Percentiles rank a stretch among this genome's conserved stretches.
phyloP scores from a whole-genome alignment of 2,888 invertebrate species.

The Stenodera caucasica region DNA sequence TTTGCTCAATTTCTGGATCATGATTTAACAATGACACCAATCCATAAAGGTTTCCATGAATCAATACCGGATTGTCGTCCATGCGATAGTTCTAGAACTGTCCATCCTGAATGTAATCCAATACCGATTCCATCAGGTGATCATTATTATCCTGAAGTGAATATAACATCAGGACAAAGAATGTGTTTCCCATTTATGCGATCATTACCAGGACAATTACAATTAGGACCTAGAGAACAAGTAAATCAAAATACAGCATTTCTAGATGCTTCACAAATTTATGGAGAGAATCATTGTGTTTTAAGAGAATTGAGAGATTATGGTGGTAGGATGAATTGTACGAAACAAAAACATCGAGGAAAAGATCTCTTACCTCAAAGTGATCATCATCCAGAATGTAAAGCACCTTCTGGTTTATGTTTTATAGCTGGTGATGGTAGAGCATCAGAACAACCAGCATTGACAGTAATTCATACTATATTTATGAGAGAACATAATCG shows the following conservation, averaged over 20 bases:
- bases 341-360: slow-evolving; percentile 70
- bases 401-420: slow-evolving; percentile 81
- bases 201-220: slow-evolving; percentile 88
- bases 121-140: slow-evolving; percentile 88
- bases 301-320: slow-evolving; percentile 75
- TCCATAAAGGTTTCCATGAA: slow-evolving; percentile 86
- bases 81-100: slow-evolving; percentile 83
- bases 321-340: slow-evolving; percentile 81
- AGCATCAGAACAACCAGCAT: slow-evolving; percentile 88
- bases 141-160: slow-evolving; percentile 85
- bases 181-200: slow-evolving; percentile 95
- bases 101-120: slow-evolving; percentile 93
- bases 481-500: slow-evolving; percentile 91
- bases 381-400: slow-evolving; percentile 82
- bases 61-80: slow-evolving; percentile 87
- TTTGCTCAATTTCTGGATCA: slow-evolving; percentile 94
- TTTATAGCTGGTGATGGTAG: slow-evolving; percentile 91
- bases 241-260: slow-evolving; percentile 93
- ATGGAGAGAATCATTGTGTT: slow-evolving; percentile 87
- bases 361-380: slow-evolving; percentile 81
- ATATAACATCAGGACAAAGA: slow-evolving; percentile 78
- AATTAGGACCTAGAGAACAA: slow-evolving; percentile 87
- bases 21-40: slow-evolving; percentile 92
- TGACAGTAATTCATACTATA: slow-evolving; percentile 86
- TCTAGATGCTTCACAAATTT: slow-evolving; percentile 83